Evolutionary conservation across 1,140 invertebrate genomes (phyloP).

Genomic region (Pseudomyrmex concolor): DNA sequence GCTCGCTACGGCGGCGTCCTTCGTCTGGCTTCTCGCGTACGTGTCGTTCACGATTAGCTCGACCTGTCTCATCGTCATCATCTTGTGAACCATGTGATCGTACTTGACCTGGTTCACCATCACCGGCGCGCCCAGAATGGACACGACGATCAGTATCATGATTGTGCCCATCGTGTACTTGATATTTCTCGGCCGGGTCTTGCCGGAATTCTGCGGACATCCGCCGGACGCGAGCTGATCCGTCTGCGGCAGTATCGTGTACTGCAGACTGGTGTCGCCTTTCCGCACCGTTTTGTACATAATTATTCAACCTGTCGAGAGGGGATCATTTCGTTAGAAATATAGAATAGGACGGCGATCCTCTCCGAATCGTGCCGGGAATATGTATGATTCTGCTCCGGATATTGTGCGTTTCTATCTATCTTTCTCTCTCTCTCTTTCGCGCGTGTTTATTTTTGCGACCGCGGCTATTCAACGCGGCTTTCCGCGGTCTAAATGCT

Average conservation of each 20-base stretch:
- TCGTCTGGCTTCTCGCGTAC: conserved; percentile 54
- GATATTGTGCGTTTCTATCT: neutral
- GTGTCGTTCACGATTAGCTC: conserved; percentile 42
- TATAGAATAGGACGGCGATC: neutral
- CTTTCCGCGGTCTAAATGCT: conserved; percentile 4
- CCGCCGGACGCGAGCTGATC: conserved; percentile 88
- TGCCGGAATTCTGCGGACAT: conserved; percentile 54
- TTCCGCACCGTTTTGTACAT: conserved; percentile 91
- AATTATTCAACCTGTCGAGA: conserved; percentile 67
- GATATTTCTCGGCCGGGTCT: conserved; percentile 57
- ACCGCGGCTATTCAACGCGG: conserved; percentile 14
- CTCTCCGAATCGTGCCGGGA: neutral
- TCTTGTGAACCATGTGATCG: conserved; percentile 70
- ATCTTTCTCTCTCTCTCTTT: too few species aligned
- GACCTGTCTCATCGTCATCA: conserved; percentile 67
- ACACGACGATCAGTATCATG: conserved; percentile 70
- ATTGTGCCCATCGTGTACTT: conserved; percentile 69
- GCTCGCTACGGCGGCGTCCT: neutral
- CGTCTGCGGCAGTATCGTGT: conserved; percentile 90
- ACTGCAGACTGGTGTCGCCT: conserved; percentile 90
- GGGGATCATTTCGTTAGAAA: conserved; percentile 36
- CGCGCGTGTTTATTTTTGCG: conserved; percentile 17
- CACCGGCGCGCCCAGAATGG: conserved; percentile 67
- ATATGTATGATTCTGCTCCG: conserved; percentile 30
- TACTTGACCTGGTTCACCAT: conserved; percentile 75